Evolutionary conservation across 2,797 vertebrate genomes (phyloP), one percentile per base, ranked within the genome.

Genomic region (Coendou prehensilis): DNA sequence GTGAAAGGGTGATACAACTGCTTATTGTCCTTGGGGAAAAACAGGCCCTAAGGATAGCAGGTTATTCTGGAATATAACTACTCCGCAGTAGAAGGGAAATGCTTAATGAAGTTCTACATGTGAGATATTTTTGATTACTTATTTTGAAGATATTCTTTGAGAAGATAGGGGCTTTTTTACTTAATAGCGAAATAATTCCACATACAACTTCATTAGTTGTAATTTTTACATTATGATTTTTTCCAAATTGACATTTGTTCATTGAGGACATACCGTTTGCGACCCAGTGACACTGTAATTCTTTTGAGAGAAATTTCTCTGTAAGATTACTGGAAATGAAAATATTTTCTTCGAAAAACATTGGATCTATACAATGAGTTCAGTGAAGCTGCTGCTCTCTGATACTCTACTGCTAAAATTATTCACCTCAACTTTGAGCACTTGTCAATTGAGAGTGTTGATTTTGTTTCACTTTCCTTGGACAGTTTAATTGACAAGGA

Each of bases 141-240:
- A 37, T 89, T 96, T 95, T 82, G 61, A 95, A 94, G 56, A 79
- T 90, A 78, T 9, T 93, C 64, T 93, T 94, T 95, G 61, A 89
- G 67, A 83, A 73, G 26, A 76, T 50, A 73, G 26, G 52, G n/a
- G 88, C 54, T 76, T 97, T 97, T 93, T 84, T 89, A 80, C 63
- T 89, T 89, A 56, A 93, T 93, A 93, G 52, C 80, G 37, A 94
- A 90, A 28, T 50, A 90, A 73, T 79, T 41, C 14, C 56, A 11
- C 57, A 8, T 80, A 73, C 9, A 57, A 82, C 64, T 93, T 94
- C n/a, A 73, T 2, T 91, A 80, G 45, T 84, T 71, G 47, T 89
- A 54, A 73, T 61, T 92, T 97, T 96, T 86, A 88, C 52, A 1
- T 89, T 92, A 47, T 82, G 18, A 73, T 81, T 90, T 86, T 83